Percentiles rank a stretch among this genome's conserved stretches.
Evolutionary conservation across 2,113 vertebrate genomes (phyloP).

Genomic region (Ciconia boyciana): DNA sequence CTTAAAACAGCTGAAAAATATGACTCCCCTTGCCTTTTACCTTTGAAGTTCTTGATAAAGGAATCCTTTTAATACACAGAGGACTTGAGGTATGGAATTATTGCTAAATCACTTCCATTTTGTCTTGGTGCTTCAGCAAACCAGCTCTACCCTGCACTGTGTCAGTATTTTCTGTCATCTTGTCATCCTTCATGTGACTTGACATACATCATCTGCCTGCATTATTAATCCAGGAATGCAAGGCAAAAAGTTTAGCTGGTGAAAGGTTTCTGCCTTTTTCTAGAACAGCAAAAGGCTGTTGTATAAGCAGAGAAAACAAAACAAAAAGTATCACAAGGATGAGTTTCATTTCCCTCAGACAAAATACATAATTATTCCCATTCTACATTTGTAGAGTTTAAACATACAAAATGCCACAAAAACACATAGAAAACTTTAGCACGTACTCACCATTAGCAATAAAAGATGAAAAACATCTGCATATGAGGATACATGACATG

Average conservation of each 20-base stretch:
- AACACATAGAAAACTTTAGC: not conserved
- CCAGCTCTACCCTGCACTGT: not conserved
- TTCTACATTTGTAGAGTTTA: not conserved
- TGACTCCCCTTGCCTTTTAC: not conserved
- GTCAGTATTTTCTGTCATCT: not conserved
- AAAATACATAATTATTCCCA: not conserved
- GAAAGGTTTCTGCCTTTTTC: not conserved
- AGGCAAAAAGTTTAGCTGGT: not conserved
- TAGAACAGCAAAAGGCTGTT: not conserved
- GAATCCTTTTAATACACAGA: not conserved
- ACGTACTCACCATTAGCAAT: not conserved
- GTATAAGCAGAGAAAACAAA: not conserved
- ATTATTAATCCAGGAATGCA: not conserved
- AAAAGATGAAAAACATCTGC: slow-evolving; percentile 26
- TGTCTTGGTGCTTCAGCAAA: not conserved
- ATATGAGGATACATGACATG: not conserved
- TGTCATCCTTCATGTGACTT: not conserved
- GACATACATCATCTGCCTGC: not conserved
- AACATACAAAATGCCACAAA: not conserved
- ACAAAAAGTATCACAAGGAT: not conserved
- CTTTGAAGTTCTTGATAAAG: not conserved
- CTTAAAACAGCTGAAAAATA: not conserved
- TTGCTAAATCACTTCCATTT: not conserved
- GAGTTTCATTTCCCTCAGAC: not conserved
- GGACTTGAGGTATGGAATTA: not conserved